Evolutionary conservation across 2,888 invertebrate species (phyloP).

Genomic region (Mesochorus sp.): DNA sequence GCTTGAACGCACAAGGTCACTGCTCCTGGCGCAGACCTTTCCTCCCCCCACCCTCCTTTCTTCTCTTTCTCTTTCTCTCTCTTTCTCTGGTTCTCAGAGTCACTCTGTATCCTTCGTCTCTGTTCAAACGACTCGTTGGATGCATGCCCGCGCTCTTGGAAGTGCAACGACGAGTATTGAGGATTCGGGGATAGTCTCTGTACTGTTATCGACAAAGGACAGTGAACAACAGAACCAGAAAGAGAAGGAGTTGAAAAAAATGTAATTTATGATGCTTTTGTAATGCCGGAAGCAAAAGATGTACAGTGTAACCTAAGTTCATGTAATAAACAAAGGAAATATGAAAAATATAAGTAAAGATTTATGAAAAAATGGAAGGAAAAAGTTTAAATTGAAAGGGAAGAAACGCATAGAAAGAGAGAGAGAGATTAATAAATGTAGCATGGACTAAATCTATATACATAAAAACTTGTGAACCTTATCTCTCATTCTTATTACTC

Average conservation of each 20-base stretch:
- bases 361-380: too few species aligned
- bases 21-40: conserved; percentile 38
- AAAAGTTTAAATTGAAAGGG: too few species aligned
- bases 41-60: not conserved
- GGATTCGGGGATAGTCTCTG: not conserved
- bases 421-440: not conserved
- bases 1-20: conserved; percentile 46
- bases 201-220: conserved; percentile 4
- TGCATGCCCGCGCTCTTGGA: conserved; percentile 42
- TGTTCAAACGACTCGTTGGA: conserved; percentile 18
- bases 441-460: conserved; percentile 3
- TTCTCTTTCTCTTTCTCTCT: not conserved
- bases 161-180: conserved; percentile 18
- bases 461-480: not conserved
- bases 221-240: not conserved
- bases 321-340: too few species aligned
- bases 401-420: not conserved
- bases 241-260: too few species aligned
- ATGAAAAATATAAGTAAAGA: too few species aligned
- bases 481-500: conserved; percentile 35
- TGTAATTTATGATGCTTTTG: too few species aligned
- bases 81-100: not conserved
- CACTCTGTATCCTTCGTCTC: not conserved
- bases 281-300: too few species aligned
- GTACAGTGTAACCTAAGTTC: too few species aligned